Conservation (phyloP, 2,888 invertebrate genomes). For the Drosophila antonietae region DNA sequence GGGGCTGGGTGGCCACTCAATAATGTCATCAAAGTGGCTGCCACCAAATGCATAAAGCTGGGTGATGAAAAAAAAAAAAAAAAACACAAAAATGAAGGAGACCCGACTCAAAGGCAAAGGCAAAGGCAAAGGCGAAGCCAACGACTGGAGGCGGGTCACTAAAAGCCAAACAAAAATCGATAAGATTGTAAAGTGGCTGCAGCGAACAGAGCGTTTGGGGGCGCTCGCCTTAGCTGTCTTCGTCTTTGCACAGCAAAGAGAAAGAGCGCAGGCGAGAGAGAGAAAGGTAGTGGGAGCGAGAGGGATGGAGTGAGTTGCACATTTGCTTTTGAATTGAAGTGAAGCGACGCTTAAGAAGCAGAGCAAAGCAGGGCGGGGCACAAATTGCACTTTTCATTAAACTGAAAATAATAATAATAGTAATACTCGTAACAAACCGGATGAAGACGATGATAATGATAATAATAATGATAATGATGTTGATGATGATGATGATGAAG, state of each 20-base stretch:
- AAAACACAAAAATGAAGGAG: neutral
- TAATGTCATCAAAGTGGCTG: slow-evolving; percentile 80
- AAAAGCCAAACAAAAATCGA: slow-evolving; percentile 74
- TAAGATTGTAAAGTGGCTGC: slow-evolving; percentile 69
- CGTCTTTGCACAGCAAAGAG: slow-evolving; percentile 2
- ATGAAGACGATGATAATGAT: slow-evolving; percentile 39
- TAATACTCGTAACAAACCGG: slow-evolving; percentile 51
- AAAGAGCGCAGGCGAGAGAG: neutral
- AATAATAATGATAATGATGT: slow-evolving; percentile 1
- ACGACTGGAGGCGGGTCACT: slow-evolving; percentile 41
- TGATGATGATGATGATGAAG: slow-evolving; percentile 22
- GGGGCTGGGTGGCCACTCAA: slow-evolving; percentile 35
- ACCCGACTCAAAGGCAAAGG: slow-evolving; percentile 21
- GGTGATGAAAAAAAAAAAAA: slow-evolving; percentile 30
- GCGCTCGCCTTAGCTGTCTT: slow-evolving; percentile 32
- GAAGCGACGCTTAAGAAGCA: slow-evolving; percentile 15
- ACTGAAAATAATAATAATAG: slow-evolving; percentile 64
- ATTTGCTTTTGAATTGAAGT: slow-evolving; percentile 68
- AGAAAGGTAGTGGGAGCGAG: slow-evolving; percentile 4
- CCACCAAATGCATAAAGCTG: slow-evolving; percentile 69
- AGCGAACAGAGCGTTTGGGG: slow-evolving; percentile 7
- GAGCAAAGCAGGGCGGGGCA: slow-evolving; percentile 8
- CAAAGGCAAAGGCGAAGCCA: slow-evolving; percentile 52
- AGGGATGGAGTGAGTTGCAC: slow-evolving; percentile 49
- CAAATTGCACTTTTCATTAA: slow-evolving; percentile 78